Evolutionary conservation across 2,113 vertebrate species (phyloP), one percentile per base, ranked within the genome.

Genomic region (Calypte anna): DNA sequence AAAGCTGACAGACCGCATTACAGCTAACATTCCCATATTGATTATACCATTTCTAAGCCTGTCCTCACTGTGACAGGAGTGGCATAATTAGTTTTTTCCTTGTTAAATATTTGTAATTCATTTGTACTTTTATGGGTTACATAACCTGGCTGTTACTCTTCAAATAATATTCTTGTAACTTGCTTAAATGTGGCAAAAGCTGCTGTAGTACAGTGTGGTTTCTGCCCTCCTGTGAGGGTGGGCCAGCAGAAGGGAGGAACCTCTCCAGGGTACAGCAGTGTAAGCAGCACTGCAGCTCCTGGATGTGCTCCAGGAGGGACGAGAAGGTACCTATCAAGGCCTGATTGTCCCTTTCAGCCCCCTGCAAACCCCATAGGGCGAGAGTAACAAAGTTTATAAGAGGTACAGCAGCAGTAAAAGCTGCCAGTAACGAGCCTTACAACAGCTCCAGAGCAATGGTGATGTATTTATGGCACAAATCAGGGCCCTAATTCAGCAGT

Each of bases 1-100:
- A 98, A 99, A 98, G 98, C 98, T 98, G 98, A 98, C 98, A 99
- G 98, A 98, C 98, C 99, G 96, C 98, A 98, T 99, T 99, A 99
- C 97, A 91, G 96, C 88, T 97, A 99, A 98, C 98, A 98, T 98
- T 98, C 97, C 94, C 94, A 93, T 99, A 99, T 99, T 99, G 99
- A 99, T 99, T 98, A 98, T 98, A 98, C 97, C 97, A 98, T 98
- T 98, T 98, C 97, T 97, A 96, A 97, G 96, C 94, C 97, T 98
- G 98, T 97, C 97, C 98, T 99, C 94, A 90, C 91, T 78, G 92
- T 97, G 97, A 98, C 97, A 98, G 95, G 96, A 98, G 95, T 43
- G 67, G 89, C 91, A 97, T 98, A 98, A 98, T 98, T 98, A 98
- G 97, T 97, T 98, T 97, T 97, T 96, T 91, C 91, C 97, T 97